A percentile compares a stretch with the other conserved stretches of the same genome.
Evolutionary conservation across 2,888 invertebrate species (phyloP).

Genomic region (Ochlodes sylvanus): DNA sequence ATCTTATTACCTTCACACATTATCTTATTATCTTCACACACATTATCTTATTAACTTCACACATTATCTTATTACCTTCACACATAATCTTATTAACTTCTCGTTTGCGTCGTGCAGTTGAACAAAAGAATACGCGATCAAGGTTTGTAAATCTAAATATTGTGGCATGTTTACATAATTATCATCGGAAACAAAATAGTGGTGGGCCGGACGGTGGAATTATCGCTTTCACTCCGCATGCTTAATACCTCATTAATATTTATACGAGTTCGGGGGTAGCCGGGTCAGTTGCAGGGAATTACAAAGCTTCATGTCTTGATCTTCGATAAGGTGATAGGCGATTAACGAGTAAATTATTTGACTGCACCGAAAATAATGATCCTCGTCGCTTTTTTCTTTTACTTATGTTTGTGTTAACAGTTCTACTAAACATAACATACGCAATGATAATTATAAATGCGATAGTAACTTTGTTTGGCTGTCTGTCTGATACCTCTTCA

Average conservation of each 20-base stretch:
- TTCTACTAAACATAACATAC: too few species aligned
- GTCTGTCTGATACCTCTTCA: too few species aligned
- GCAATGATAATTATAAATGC: too few species aligned
- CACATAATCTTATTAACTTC: too few species aligned
- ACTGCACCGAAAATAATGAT: conserved; percentile 6
- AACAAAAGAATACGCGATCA: neutral
- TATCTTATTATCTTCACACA: too few species aligned
- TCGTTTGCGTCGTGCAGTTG: too few species aligned
- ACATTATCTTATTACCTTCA: too few species aligned
- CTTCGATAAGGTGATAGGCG: conserved; percentile 19
- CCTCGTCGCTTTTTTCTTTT: neutral
- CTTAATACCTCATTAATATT: conserved; percentile 67
- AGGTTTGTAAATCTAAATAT: conserved; percentile 25
- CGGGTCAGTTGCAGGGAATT: conserved; percentile 34
- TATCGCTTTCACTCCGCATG: conserved; percentile 78
- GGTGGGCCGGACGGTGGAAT: conserved; percentile 44
- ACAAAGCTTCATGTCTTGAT: conserved; percentile 26
- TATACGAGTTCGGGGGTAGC: conserved; percentile 50
- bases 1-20: too few species aligned
- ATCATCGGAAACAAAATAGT: conserved; percentile 22
- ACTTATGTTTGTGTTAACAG: neutral
- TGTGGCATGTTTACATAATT: conserved; percentile 35
- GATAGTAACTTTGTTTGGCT: too few species aligned
- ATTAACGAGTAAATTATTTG: conserved; percentile 30
- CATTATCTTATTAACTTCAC: too few species aligned